Base-by-base conservation (phyloP, 1,140 invertebrate species). In the Planococcus citri region DNA sequence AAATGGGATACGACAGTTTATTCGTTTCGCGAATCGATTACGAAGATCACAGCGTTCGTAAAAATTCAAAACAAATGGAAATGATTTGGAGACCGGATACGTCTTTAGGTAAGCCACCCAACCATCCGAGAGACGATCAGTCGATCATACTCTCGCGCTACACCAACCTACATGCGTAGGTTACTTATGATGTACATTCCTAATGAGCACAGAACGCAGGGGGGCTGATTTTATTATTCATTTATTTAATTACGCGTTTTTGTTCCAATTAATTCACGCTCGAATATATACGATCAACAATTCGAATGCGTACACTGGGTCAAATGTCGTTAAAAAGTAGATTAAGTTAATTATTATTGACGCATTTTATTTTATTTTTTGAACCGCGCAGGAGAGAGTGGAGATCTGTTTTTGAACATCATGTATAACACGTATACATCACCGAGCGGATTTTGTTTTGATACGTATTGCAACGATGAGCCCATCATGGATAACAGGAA, bases 1-100 rank as follows among this genome's bases (percentile, higher is more conserved):
- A 86, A 68, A 83, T 91, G 81, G 89, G 88, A 1, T 97, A 88
- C 76, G 91, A 95, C 77, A 94, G 91, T 0, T 78, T 95, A 37
- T 90, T 96, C 73, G 86, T 97, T 71, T 93, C 88, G 0, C 83
- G 95, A 58, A 83, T 96, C 14, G 94, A 98, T 79, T 92, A 90
- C 78, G 84, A 89, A 73, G 95, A 98, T 76, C 94, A 93, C 76
- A 74, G 68, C 0, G 72, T 80, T 0, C 81, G 94, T 64, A 75
- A 87, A 8, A 72, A 71, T 0, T 78, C 82, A 0, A 86, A 87
- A 78, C 84, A 80, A 0, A 84, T 91, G 79, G 94, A 97, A 78
- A 88, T 93, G 80, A 76, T 96, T 1, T 97, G 94, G 94, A 80
- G 88, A 74, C 86, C 79, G 74, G 88, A 88, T 82, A 82, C 87